Evolutionary conservation across 2,888 invertebrate species (phyloP), one percentile per base, ranked within the genome.

Genomic region (Caenorhabditis drosophilae): DNA sequence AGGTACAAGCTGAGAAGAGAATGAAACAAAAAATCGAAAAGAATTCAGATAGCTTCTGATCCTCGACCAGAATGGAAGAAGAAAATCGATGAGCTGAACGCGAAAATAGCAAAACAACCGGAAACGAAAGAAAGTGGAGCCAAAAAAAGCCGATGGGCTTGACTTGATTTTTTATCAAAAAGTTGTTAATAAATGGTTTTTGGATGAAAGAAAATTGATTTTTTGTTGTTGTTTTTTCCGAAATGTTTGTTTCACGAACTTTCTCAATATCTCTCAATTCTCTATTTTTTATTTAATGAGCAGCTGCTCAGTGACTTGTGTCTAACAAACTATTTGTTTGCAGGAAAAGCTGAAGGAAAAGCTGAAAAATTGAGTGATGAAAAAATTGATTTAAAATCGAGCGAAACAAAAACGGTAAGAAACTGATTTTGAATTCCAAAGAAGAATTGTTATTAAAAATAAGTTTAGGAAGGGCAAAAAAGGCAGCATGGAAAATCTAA

Each of bases 11-110:
- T n/a, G 40, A 18, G n/a, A 40, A 20, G 6, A 16, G 45, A 31
- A 31, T 31, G 12, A 20, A 31, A 34, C 11, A 48, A 9, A n/a
- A 12, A 9, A 12, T 23, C 12, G 31, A 18, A 11, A 2, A 15
- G 18, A 7, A 35, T 16, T 20, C 25, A 47, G 49, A 48, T 50
- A 20, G 70, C 72, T 2, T 72, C 72, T 1, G 77, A 77, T 62
- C 77, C 77, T 12, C 60, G 77, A 18, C 77, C 77, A n/a, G 77
- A 77, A 51, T 77, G 75, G 75, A 77, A 75, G 49, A 69, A 57
- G 54, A 74, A 71, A 44, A 41, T 75, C 15, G 77, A 77, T 45
- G 75, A 75, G 44, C 26, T 73, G 44, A 73, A 71, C 38, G 67
- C 63, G 9, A 54, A 51, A 47, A 34, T 64, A 20, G 54, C 54